Percentiles rank a stretch among this genome's conserved stretches.
Evolutionary conservation across 1,140 invertebrate species (phyloP).

Genomic region (Drosophila ironensis): DNA sequence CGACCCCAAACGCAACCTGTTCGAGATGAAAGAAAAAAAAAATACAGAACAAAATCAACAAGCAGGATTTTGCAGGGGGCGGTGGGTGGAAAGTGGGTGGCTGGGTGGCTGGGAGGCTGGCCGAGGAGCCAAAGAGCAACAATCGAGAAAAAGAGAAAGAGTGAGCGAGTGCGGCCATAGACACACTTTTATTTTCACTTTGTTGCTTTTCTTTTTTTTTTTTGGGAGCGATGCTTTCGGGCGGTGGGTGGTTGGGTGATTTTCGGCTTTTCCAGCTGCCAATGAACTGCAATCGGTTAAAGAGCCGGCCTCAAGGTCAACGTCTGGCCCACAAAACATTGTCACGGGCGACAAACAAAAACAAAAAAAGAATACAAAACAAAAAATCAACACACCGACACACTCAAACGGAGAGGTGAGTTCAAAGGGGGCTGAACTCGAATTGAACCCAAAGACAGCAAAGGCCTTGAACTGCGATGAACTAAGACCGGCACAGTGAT

Average conservation of each 20-base stretch:
- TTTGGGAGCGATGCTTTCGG: neutral
- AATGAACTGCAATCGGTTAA: constrained; percentile 44
- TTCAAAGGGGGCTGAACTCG: neutral
- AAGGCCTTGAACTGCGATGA: neutral
- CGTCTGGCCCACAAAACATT: constrained; percentile 33
- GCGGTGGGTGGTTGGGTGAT: neutral
- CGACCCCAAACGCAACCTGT: constrained; percentile 19
- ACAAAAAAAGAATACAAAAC: neutral
- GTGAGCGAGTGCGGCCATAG: constrained; percentile 26
- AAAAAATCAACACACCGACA: constrained; percentile 1
- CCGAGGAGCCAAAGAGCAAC: constrained; percentile 7
- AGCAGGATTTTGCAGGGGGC: neutral
- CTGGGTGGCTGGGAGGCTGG: neutral
- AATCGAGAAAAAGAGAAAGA: constrained; percentile 11
- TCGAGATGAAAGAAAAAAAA: neutral
- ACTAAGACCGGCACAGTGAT: neutral
- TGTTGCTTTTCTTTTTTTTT: constrained; percentile 1
- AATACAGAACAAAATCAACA: constrained; percentile 2
- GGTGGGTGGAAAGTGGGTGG: neutral
- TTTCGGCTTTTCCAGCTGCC: constrained; percentile 8
- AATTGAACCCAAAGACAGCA: neutral
- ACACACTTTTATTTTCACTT: constrained; percentile 31
- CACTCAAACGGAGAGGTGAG: neutral
- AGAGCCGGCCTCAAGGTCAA: constrained; percentile 33
- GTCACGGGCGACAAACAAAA: neutral